Conservation (phyloP, 30 jellyfish, hydroid and myxozoan species). For the Mastigias papua region DNA sequence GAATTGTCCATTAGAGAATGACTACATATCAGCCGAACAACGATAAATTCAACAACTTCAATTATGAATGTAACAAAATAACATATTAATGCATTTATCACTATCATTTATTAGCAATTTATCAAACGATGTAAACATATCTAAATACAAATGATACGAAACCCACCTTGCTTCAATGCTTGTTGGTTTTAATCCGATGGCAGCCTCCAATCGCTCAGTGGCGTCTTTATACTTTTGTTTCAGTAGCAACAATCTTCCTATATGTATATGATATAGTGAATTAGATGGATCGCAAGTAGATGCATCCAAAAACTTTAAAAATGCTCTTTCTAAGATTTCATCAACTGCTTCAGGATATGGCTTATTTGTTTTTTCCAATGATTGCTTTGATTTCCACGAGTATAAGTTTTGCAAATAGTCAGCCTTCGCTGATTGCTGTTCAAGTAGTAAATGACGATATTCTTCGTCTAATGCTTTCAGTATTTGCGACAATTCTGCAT, state of each 20-base stretch:
- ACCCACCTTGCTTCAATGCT: constrained; percentile 80
- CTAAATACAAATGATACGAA: not conserved
- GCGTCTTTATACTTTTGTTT: constrained; percentile 74
- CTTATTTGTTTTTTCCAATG: not conserved
- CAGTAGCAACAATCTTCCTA: constrained; percentile 71
- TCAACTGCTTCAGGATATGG: constrained; percentile 11
- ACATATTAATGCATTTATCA: too few relatives aligned
- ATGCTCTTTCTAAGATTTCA: constrained; percentile 61
- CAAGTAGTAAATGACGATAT: constrained; percentile 74
- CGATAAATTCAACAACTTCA: too few relatives aligned
- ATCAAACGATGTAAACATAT: too few relatives aligned
- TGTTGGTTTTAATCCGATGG: constrained; percentile 81
- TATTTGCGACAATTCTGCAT: constrained; percentile 59
- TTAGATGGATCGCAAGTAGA: constrained; percentile 55
- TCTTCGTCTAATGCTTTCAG: constrained; percentile 87
- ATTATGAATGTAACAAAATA: too few relatives aligned
- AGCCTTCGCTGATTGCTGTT: constrained; percentile 83
- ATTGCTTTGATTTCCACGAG: constrained; percentile 80
- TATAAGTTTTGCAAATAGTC: constrained; percentile 85
- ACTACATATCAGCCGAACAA: too few relatives aligned
- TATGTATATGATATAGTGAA: constrained; percentile 71
- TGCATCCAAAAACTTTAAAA: constrained; percentile 78
- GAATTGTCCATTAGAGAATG: too few relatives aligned
- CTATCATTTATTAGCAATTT: too few relatives aligned
- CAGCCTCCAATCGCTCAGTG: constrained; percentile 68